Evolutionary conservation across 2,888 invertebrate genomes (phyloP).

Genomic region (Nasonia oneida): DNA sequence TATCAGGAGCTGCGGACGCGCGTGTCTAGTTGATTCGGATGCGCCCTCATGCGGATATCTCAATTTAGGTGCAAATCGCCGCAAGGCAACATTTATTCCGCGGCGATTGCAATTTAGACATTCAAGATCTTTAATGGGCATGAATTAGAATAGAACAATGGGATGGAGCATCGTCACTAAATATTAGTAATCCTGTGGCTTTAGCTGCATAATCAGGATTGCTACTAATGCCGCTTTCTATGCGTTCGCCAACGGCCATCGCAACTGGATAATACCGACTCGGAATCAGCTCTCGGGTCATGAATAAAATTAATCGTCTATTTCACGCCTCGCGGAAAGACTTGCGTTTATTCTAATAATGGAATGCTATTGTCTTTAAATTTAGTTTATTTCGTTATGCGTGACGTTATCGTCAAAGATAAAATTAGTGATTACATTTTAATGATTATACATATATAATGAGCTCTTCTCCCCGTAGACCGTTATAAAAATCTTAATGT

Average conservation of each 20-base stretch:
- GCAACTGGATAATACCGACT: conserved; percentile 8
- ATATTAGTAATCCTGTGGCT: conserved; percentile 49
- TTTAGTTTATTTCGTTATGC: too few species aligned
- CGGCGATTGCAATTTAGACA: conserved; percentile 26
- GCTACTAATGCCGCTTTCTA: background rate
- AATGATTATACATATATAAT: background rate
- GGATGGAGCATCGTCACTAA: conserved; percentile 22
- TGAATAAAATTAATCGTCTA: conserved; percentile 40
- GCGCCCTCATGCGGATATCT: background rate
- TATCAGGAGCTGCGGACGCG: background rate
- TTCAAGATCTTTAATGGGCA: conserved; percentile 19
- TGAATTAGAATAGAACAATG: conserved; percentile 17
- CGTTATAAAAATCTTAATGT: background rate
- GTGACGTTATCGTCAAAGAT: too few species aligned
- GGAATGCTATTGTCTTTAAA: background rate
- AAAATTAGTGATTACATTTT: too few species aligned
- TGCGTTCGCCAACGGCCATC: background rate
- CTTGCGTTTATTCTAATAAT: background rate
- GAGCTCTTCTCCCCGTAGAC: background rate
- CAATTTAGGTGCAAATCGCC: background rate
- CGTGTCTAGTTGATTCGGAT: background rate
- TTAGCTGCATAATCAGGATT: conserved; percentile 46
- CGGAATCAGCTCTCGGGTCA: conserved; percentile 20
- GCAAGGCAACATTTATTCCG: conserved; percentile 11
- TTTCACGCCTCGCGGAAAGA: background rate